phyloP scores from a whole-genome alignment of 2,888 invertebrate genomes.

The Pristionchus mayeri region DNA sequence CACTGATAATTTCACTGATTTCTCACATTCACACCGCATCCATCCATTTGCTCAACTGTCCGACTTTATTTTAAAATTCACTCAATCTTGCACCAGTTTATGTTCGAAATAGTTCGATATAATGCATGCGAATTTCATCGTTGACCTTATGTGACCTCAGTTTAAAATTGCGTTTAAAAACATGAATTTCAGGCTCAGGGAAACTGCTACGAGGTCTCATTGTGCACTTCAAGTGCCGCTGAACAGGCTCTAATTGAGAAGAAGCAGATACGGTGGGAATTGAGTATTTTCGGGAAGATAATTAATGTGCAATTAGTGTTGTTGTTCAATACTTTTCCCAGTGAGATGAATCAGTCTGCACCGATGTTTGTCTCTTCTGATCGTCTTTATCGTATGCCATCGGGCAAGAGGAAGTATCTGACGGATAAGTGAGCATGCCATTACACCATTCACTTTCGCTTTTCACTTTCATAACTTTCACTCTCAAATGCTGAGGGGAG shows the following conservation, averaged over 20 bases:
- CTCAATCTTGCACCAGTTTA: background rate
- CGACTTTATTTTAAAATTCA: background rate
- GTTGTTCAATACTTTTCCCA: background rate
- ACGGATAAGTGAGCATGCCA: conserved; percentile 60
- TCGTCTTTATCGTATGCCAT: conserved; percentile 58
- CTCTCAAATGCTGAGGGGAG: too few species aligned
- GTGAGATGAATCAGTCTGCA: conserved; percentile 61
- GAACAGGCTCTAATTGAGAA: conserved; percentile 59
- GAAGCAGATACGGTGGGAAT: conserved; percentile 56
- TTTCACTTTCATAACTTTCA: background rate
- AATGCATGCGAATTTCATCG: background rate
- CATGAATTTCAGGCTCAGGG: conserved; percentile 44
- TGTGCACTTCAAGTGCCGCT: conserved; percentile 55
- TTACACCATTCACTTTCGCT: background rate
- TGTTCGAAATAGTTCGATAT: background rate
- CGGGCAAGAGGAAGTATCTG: conserved; percentile 61
- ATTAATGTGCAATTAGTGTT: too few species aligned
- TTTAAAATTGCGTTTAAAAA: too few species aligned
- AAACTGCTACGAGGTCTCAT: conserved; percentile 58
- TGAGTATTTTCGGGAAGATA: too few species aligned
- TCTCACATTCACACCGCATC: conserved; percentile 1
- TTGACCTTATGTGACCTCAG: too few species aligned
- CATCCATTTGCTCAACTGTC: too few species aligned
- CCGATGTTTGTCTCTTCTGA: conserved; percentile 57
- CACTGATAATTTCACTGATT: conserved; percentile 25